Evolutionary conservation across 2,797 vertebrate genomes (phyloP).

Genomic region (Cetoscarus ocellatus): DNA sequence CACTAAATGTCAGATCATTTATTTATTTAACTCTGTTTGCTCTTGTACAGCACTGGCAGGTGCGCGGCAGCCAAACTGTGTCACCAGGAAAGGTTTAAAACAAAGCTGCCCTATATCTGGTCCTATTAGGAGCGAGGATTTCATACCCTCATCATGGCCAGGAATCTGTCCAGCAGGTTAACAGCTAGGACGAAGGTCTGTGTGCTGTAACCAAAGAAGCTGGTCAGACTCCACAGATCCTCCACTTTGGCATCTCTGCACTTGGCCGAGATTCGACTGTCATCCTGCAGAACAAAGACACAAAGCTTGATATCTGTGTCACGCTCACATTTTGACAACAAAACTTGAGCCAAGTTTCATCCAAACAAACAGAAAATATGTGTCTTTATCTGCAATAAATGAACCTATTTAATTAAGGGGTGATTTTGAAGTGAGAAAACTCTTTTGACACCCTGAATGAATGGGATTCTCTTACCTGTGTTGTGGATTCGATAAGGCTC

Average conservation of each 20-base stretch:
- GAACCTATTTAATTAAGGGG: neutral
- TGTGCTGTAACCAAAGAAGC: constrained; percentile 95
- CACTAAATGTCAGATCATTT: neutral
- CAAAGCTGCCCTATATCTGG: neutral
- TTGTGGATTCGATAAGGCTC: constrained; percentile 88
- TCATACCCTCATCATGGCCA: constrained; percentile 96
- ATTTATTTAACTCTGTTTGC: neutral
- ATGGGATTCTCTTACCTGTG: constrained; percentile 81
- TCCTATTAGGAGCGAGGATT: neutral
- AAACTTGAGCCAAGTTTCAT: no score
- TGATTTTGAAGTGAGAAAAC: no score
- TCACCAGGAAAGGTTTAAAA: neutral
- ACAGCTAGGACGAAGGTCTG: constrained; percentile 97
- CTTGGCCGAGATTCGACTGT: constrained; percentile 90
- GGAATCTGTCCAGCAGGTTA: constrained; percentile 96
- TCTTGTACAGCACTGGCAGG: neutral
- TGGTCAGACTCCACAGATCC: constrained; percentile 96
- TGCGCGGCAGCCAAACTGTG: neutral
- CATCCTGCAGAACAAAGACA: constrained; percentile 78
- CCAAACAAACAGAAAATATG: no score
- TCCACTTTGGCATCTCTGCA: constrained; percentile 94
- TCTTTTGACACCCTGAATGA: no score
- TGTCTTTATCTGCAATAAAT: no score
- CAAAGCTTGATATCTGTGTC: neutral
- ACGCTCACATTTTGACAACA: neutral